These are phyloP conservation scores for Cheilosia vernalis DNA, from an alignment of 2,888 invertebrate species.

Conservation along the genomic window DNA sequence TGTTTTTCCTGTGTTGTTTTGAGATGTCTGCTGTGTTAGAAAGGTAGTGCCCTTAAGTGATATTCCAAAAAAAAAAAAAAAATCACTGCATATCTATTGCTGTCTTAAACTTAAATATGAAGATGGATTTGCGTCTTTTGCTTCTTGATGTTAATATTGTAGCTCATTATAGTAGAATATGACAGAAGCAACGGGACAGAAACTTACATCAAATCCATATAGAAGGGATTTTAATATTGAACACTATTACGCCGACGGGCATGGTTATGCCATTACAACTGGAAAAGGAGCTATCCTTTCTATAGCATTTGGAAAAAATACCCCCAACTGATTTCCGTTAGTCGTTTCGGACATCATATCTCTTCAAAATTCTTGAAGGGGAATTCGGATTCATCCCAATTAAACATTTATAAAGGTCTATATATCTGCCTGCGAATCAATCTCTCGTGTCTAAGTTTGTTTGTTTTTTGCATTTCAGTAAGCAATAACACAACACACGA, in stretches of 20 bases:
- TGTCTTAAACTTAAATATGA: not conserved
- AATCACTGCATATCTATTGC: not conserved
- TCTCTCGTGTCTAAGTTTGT: too few relatives aligned
- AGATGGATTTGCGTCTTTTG: not conserved
- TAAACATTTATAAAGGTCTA: too few relatives aligned
- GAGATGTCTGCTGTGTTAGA: conserved; percentile 1
- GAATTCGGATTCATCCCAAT: too few relatives aligned
- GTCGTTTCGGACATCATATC: too few relatives aligned
- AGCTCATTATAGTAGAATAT: not conserved
- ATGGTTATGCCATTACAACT: not conserved
- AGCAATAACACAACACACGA: too few relatives aligned
- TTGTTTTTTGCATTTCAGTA: too few relatives aligned
- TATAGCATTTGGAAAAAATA: not conserved
- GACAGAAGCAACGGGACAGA: not conserved
- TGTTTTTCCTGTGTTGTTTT: not conserved
- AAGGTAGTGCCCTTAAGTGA: conserved; percentile 9
- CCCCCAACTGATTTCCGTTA: too few relatives aligned
- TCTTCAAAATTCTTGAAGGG: too few relatives aligned
- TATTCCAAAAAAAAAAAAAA: not conserved
- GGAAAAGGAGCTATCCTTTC: too few relatives aligned
- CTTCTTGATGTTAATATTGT: not conserved
- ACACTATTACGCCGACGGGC: not conserved
- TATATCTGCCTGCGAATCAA: too few relatives aligned
- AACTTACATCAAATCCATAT: not conserved
- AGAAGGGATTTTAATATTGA: conserved; percentile 9